phyloP scores from a whole-genome alignment of 2,113 vertebrate genomes.

The Amphiprion ocellaris region DNA sequence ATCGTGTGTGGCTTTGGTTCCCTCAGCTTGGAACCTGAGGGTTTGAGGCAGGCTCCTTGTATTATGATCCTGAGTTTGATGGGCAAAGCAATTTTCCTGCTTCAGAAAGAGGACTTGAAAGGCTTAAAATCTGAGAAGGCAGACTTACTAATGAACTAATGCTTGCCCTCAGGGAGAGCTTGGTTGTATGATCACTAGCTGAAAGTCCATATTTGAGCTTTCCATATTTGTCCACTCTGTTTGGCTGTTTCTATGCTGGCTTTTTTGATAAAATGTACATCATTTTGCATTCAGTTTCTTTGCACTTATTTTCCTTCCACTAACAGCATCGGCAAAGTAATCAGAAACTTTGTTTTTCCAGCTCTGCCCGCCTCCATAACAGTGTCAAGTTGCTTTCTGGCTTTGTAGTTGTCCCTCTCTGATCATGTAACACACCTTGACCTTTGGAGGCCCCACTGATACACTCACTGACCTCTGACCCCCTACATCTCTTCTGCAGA shows the following conservation, averaged over 20 bases:
- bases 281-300: neutral
- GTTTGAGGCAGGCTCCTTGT: constrained; percentile 1
- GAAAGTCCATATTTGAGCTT: neutral
- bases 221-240: neutral
- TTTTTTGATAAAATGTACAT: neutral
- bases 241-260: neutral
- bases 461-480: constrained; percentile 59
- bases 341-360: constrained; percentile 49
- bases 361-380: constrained; percentile 45
- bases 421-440: constrained; percentile 63
- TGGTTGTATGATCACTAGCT: constrained; percentile 9
- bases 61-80: constrained; percentile 45
- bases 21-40: constrained; percentile 28
- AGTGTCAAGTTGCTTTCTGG: constrained; percentile 54
- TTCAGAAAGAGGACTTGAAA: constrained; percentile 29
- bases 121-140: constrained; percentile 33
- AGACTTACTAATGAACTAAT: constrained; percentile 51
- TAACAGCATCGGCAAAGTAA: constrained; percentile 20
- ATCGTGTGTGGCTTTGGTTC: constrained; percentile 18
- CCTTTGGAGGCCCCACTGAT: constrained; percentile 35
- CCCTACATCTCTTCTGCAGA: constrained; percentile 81
- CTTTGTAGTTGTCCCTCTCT: constrained; percentile 62
- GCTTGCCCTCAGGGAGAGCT: constrained; percentile 37
- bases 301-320: neutral
- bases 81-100: constrained; percentile 45